Evolutionary conservation across 2,797 vertebrate species (phyloP).

Genomic region (Petrocephalus schoutedeni): DNA sequence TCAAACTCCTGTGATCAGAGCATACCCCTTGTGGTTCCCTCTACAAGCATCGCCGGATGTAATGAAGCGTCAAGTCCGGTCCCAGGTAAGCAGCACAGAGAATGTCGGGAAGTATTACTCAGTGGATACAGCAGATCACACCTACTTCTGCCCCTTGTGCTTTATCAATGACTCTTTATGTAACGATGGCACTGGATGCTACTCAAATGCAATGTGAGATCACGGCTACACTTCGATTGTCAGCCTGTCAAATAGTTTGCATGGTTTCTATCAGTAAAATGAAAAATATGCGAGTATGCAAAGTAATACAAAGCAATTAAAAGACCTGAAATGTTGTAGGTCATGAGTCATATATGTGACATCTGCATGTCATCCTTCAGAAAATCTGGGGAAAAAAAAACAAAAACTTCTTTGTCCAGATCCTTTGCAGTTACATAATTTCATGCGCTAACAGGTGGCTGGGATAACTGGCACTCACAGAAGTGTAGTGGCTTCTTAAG

Average conservation of each 20-base stretch:
- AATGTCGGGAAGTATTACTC: constrained; percentile 61
- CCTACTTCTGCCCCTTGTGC: constrained; percentile 54
- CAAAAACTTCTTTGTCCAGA: not conserved
- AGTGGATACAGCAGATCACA: constrained; percentile 58
- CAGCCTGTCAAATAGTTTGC: constrained; percentile 20
- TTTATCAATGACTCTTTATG: constrained; percentile 58
- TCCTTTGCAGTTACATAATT: not conserved
- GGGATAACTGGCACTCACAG: not conserved
- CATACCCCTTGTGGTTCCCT: not conserved
- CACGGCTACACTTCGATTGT: constrained; percentile 18
- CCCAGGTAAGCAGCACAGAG: constrained; percentile 23
- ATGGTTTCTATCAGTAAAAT: constrained; percentile 15
- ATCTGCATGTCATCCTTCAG: not conserved
- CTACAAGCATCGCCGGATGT: not conserved
- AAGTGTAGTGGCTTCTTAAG: not conserved
- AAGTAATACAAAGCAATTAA: not conserved
- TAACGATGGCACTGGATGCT: constrained; percentile 20
- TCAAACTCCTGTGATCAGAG: not conserved
- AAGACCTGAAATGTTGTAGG: not conserved
- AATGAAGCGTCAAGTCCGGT: not conserved
- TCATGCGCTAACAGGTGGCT: not conserved
- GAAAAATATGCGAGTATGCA: not conserved
- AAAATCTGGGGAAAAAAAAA: not conserved
- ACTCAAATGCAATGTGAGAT: constrained; percentile 23
- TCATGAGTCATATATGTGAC: not conserved